Percentiles rank a stretch among this genome's conserved stretches.
phyloP scores from a whole-genome alignment of 1,140 invertebrate species.

The Scaptomyza hsui region DNA sequence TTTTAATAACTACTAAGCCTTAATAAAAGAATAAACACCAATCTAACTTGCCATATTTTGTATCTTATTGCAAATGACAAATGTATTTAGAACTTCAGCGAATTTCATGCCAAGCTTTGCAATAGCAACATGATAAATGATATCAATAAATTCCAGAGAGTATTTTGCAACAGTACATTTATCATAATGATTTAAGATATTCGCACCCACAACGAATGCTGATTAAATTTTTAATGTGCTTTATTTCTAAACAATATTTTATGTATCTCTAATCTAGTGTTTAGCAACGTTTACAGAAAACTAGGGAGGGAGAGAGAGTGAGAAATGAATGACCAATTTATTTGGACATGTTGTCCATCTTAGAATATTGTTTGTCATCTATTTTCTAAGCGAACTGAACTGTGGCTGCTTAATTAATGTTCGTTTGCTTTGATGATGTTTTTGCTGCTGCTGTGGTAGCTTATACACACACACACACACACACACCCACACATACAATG shows the following conservation, averaged over 20 bases:
- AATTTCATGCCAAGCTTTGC: neutral
- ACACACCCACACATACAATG: conserved; percentile 39
- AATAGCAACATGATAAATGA: conserved; percentile 17
- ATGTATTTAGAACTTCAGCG: conserved; percentile 4
- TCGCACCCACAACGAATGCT: neutral
- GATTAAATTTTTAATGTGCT: neutral
- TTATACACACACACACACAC: conserved; percentile 3
- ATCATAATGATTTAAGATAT: conserved; percentile 13
- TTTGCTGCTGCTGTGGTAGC: conserved; percentile 26
- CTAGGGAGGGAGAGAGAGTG: neutral
- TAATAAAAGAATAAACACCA: too few relatives aligned
- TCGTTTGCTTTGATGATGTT: conserved; percentile 60
- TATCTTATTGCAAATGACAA: neutral
- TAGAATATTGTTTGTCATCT: conserved; percentile 52
- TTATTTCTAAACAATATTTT: conserved; percentile 1
- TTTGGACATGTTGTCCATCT: conserved; percentile 17
- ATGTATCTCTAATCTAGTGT: conserved; percentile 20
- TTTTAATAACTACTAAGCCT: too few relatives aligned
- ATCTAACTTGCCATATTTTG: too few relatives aligned
- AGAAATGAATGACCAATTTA: neutral
- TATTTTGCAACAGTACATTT: conserved; percentile 3
- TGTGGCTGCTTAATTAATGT: conserved; percentile 76
- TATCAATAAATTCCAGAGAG: conserved; percentile 18
- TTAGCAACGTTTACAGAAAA: conserved; percentile 6
- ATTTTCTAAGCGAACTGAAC: conserved; percentile 35